A percentile compares a stretch with the other conserved stretches of the same genome.
These are phyloP conservation scores for Staurois parvus DNA, from an alignment of 2,797 vertebrate species.

Conservation along the genomic window DNA sequence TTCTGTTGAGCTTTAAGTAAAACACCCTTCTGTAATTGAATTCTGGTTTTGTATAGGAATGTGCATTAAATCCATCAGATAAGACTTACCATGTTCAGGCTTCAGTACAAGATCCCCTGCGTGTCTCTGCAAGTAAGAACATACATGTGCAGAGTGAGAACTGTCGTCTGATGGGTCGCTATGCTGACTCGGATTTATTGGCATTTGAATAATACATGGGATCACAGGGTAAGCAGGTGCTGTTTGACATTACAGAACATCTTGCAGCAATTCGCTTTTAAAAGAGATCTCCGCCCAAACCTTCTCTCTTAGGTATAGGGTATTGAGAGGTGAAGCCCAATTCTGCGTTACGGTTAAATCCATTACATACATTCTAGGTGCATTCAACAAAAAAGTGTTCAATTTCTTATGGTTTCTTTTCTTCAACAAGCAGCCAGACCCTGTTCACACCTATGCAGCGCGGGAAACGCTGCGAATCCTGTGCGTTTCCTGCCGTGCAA, in stretches of 20 bases:
- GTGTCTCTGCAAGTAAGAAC: slow-evolving; percentile 67
- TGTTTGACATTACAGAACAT: no score
- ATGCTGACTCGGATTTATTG: neutral
- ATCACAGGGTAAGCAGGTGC: no score
- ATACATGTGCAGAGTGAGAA: neutral
- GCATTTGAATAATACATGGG: neutral
- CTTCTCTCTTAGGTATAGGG: neutral
- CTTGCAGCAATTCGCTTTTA: neutral
- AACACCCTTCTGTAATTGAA: no score
- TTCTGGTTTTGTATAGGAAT: neutral
- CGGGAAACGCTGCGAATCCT: no score
- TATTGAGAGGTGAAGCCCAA: no score
- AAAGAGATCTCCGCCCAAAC: neutral
- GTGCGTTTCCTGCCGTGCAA: no score
- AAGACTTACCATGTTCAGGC: slow-evolving; percentile 72
- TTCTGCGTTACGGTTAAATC: no score
- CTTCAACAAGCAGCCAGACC: no score
- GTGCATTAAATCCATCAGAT: neutral
- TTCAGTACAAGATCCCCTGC: slow-evolving; percentile 69
- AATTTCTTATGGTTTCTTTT: no score
- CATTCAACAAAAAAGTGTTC: neutral
- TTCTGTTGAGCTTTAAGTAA: no score
- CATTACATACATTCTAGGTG: neutral
- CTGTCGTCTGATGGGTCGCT: neutral
- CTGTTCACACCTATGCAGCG: no score